Base-by-base conservation (phyloP, 2,113 vertebrate genomes). In the Myotis brandtii region DNA sequence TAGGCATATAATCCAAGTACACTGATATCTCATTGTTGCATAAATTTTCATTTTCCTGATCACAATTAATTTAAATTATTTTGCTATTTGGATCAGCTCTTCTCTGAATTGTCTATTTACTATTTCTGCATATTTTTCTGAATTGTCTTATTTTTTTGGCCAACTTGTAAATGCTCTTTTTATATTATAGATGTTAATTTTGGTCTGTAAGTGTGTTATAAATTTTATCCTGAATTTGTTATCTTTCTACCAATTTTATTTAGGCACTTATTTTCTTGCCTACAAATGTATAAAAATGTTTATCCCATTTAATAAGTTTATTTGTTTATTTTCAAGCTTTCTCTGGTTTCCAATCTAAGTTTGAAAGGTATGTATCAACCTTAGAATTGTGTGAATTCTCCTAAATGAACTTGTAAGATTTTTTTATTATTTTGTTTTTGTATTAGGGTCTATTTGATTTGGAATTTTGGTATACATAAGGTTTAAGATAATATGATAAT, bases 21-120 rank as follows among this genome's bases (percentile, higher is more conserved):
- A 83, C 5, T 32, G 40, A 37, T 59, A 86, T n/a, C 20, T 86
- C 23, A 62, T 79, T 48, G 46, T 92, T 73, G 10, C 34, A 56
- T 54, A 90, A 25, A 87, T 83, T 94, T 94, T 43, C 72, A 94
- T 81, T 91, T 94, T 21, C 10, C 52, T 72, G 54, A 66, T 25
- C 4, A 5, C 72, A 88, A 81, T 72, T 64, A 37, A 83, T 56
- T 77, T 72, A 95, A 75, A 90, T 66, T 50, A 82, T 94, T 86
- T 88, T 94, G 37, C 67, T 88, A 27, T 72, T 88, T 85, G 56
- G 10, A 80, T 66, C 37, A 89, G 30, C 37, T 59, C 14, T 67
- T 75, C 11, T 48, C 21, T 87, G 27, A 87, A 91, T 87, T 86
- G 40, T 59, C 37, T 59, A 18, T 69, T 91, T 76, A n/a, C 17